phyloP scores from a whole-genome alignment of 2,113 vertebrate species.

The Corythoichthys haematopterus region DNA sequence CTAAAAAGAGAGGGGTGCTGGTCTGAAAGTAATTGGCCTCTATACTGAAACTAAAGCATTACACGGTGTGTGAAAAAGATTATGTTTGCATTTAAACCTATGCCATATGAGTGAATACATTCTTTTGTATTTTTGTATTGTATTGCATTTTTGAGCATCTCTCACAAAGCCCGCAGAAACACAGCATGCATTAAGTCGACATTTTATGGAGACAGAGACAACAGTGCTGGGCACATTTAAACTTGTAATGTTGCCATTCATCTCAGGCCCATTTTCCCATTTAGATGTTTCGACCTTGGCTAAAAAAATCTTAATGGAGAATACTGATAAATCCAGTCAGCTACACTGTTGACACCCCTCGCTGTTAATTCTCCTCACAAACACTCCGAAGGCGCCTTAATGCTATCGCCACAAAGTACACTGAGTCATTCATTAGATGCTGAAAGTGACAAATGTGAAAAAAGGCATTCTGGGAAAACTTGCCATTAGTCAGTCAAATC shows the following conservation, averaged over 20 bases:
- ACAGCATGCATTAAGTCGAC: background rate
- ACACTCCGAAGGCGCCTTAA: slow-evolving; percentile 22
- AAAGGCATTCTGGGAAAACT: slow-evolving; percentile 25
- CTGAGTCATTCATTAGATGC: slow-evolving; percentile 29
- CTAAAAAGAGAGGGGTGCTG: slow-evolving; percentile 30
- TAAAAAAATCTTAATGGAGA: slow-evolving; percentile 14
- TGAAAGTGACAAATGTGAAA: slow-evolving; percentile 26
- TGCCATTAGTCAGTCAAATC: slow-evolving; percentile 45
- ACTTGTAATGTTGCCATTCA: slow-evolving; percentile 7
- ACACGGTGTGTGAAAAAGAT: slow-evolving; percentile 7
- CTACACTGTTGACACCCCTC: slow-evolving; percentile 16
- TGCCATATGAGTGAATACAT: background rate
- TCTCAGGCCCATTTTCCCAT: slow-evolving; percentile 9
- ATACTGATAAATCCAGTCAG: slow-evolving; percentile 17
- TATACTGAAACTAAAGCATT: slow-evolving; percentile 40
- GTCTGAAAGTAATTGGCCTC: slow-evolving; percentile 56
- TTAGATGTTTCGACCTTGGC: slow-evolving; percentile 18
- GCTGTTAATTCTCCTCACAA: slow-evolving; percentile 12
- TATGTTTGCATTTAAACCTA: background rate
- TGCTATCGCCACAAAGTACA: slow-evolving; percentile 16
- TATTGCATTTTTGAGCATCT: background rate
- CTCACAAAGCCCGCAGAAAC: background rate
- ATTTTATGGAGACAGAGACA: background rate
- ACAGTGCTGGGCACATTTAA: background rate
- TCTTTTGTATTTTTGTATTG: background rate